Evolutionary conservation across 2,113 vertebrate genomes (phyloP).

Genomic region (Rattus norvegicus): DNA sequence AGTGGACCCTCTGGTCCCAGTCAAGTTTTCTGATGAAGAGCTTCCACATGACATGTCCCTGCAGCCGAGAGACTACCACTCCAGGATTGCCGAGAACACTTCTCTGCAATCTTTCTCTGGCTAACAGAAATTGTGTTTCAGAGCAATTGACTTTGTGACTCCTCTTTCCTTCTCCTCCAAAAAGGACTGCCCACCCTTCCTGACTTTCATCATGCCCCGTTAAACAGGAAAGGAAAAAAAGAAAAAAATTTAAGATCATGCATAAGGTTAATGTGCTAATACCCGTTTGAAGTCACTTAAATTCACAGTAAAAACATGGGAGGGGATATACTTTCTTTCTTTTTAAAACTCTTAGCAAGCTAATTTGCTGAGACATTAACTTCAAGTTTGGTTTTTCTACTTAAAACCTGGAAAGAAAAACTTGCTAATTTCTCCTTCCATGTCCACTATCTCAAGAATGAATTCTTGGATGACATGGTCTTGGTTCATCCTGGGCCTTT

Average conservation of each 20-base stretch:
- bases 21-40: background rate
- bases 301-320: constrained; percentile 45
- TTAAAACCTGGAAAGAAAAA: constrained; percentile 62
- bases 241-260: background rate
- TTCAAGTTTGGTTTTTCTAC: constrained; percentile 50
- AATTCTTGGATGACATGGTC: background rate
- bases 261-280: constrained; percentile 3
- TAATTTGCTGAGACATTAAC: constrained; percentile 62
- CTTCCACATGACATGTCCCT: background rate
- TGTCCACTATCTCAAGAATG: constrained; percentile 13
- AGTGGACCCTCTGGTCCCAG: background rate
- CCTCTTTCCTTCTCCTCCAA: background rate
- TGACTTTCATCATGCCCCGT: background rate
- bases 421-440: constrained; percentile 27
- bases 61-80: background rate
- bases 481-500: background rate
- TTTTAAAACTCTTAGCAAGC: constrained; percentile 62
- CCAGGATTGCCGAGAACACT: background rate
- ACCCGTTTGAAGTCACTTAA: constrained; percentile 19
- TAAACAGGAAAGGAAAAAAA: background rate
- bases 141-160: background rate
- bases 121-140: background rate
- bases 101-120: background rate
- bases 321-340: constrained; percentile 57
- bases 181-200: background rate